phyloP scores from a whole-genome alignment of 2,888 invertebrate genomes.

The Syrphus vitripennis region DNA sequence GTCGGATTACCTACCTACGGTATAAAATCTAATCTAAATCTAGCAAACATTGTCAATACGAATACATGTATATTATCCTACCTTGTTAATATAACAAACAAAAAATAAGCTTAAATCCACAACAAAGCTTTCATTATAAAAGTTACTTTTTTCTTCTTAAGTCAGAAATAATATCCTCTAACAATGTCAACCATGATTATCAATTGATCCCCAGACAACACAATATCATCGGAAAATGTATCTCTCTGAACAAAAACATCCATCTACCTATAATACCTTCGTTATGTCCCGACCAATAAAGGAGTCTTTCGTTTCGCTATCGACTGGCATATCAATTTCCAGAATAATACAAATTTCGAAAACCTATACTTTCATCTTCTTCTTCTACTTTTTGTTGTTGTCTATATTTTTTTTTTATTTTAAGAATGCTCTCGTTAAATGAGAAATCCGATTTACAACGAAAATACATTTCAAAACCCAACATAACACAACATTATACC shows the following conservation, averaged over 20 bases:
- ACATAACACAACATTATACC: constrained; percentile 24
- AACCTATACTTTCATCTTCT: neutral
- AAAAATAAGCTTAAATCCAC: neutral
- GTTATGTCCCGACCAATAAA: neutral
- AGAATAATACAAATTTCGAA: neutral
- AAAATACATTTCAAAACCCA: constrained; percentile 47
- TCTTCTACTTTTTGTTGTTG: neutral
- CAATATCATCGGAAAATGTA: constrained; percentile 18
- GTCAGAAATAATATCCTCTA: neutral
- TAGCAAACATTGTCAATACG: neutral
- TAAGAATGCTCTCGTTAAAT: constrained; percentile 17
- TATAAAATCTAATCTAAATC: neutral
- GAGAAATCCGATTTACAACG: constrained; percentile 20
- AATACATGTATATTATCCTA: neutral
- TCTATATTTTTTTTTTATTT: neutral
- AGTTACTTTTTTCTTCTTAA: neutral
- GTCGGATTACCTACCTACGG: no score
- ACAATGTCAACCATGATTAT: constrained; percentile 20
- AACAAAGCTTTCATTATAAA: constrained; percentile 27
- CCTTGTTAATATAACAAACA: neutral
- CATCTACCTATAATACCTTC: neutral
- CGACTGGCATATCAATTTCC: constrained; percentile 4
- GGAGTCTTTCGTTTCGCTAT: neutral
- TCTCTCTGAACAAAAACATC: constrained; percentile 13
- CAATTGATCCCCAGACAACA: constrained; percentile 35